Evolutionary conservation across 2,888 invertebrate genomes (phyloP).

Genomic region (Rhimphoctona megacephalus): DNA sequence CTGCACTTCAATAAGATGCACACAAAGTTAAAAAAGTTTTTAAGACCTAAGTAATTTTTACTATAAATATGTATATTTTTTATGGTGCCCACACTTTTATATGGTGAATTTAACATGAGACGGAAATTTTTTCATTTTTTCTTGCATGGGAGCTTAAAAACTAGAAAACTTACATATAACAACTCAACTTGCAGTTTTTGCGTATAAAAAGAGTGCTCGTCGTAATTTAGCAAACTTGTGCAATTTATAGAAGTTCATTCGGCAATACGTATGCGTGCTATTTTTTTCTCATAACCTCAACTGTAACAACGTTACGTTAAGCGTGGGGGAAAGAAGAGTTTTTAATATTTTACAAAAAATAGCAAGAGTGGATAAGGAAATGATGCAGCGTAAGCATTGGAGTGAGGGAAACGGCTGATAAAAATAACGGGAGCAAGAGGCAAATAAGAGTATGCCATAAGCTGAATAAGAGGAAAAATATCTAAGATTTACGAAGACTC

Average conservation of each 20-base stretch:
- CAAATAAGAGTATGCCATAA: slow-evolving; percentile 42
- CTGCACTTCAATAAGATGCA: neutral
- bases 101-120: slow-evolving; percentile 14
- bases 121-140: slow-evolving; percentile 35
- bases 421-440: slow-evolving; percentile 18
- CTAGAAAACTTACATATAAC: slow-evolving; percentile 15
- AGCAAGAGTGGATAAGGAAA: slow-evolving; percentile 32
- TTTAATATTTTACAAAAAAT: slow-evolving; percentile 59
- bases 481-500: slow-evolving; percentile 50
- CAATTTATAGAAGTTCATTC: slow-evolving; percentile 58
- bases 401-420: neutral
- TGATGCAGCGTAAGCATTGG: neutral
- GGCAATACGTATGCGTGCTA: neutral
- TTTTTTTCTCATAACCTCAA: slow-evolving; percentile 9
- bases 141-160: neutral
- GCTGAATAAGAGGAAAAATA: slow-evolving; percentile 43
- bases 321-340: slow-evolving; percentile 28
- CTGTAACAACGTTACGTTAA: slow-evolving; percentile 39
- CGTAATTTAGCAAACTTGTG: slow-evolving; percentile 63
- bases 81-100: slow-evolving; percentile 25
- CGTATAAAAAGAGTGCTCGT: slow-evolving; percentile 39
- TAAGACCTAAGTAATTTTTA: neutral
- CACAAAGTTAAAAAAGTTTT: neutral
- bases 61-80: neutral
- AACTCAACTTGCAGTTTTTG: slow-evolving; percentile 23